Evolutionary conservation across 1,140 invertebrate species (phyloP).

Genomic region (Elymnias hypermnestra): DNA sequence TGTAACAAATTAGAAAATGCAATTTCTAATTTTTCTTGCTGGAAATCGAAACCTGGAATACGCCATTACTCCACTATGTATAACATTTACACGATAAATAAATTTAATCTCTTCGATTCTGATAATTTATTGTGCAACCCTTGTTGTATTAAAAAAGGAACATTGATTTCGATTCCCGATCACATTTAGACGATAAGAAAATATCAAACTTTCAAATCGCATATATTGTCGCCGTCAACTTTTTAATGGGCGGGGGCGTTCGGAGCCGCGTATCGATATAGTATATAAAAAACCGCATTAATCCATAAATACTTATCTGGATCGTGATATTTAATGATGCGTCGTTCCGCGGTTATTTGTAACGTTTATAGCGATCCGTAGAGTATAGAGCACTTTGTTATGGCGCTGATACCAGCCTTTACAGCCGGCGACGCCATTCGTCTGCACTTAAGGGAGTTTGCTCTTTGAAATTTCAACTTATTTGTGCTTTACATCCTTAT

Average conservation of each 20-base stretch:
- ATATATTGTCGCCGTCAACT: conserved; percentile 41
- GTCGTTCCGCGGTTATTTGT: conserved; percentile 67
- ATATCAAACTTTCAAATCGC: conserved; percentile 37
- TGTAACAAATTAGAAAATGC: too few relatives aligned
- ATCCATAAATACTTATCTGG: conserved; percentile 64
- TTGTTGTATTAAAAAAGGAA: too few relatives aligned
- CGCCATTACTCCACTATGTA: too few relatives aligned
- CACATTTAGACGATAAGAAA: conserved; percentile 16
- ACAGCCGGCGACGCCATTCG: conserved; percentile 1
- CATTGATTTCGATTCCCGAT: conserved; percentile 17
- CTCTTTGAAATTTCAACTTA: too few relatives aligned
- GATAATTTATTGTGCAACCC: too few relatives aligned
- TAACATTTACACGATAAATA: too few relatives aligned
- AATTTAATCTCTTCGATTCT: too few relatives aligned
- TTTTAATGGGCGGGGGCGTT: conserved; percentile 60
- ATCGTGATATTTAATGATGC: conserved; percentile 68
- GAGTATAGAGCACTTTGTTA: too few relatives aligned
- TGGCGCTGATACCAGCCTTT: too few relatives aligned
- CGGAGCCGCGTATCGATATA: conserved; percentile 57
- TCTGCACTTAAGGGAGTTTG: neutral
- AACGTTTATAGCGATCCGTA: conserved; percentile 53
- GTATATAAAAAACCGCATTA: conserved; percentile 71
- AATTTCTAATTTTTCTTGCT: too few relatives aligned
- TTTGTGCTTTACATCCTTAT: too few relatives aligned
- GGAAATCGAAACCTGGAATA: too few relatives aligned